Evolutionary conservation across 2,113 vertebrate genomes (phyloP).

Genomic region (Prietella phreatophila): DNA sequence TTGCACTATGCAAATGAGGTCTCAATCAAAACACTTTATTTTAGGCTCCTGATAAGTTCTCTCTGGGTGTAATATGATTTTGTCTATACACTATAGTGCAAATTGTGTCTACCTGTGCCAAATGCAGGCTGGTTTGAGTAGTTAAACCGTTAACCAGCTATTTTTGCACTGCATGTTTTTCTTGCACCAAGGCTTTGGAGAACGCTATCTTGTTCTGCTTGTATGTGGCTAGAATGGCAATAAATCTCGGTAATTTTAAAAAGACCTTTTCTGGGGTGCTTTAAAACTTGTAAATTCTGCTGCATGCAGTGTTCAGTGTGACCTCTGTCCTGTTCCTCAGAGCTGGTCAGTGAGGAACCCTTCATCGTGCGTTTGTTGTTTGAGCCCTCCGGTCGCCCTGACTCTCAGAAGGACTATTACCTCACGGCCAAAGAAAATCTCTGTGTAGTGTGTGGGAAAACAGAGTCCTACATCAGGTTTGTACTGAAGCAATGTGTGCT

Average conservation of each 20-base stretch:
- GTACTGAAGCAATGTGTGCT: constrained; percentile 35
- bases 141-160: background rate
- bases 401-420: constrained; percentile 93
- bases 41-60: background rate
- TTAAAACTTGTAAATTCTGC: background rate
- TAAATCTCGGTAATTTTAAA: background rate
- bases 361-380: constrained; percentile 91
- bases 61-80: background rate
- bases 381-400: constrained; percentile 92
- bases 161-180: background rate
- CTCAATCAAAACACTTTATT: background rate
- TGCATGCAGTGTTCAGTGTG: background rate
- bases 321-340: constrained; percentile 61
- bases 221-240: background rate
- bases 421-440: constrained; percentile 93
- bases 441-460: constrained; percentile 94
- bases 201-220: background rate
- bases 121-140: background rate
- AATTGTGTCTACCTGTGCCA: background rate
- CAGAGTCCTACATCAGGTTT: constrained; percentile 93
- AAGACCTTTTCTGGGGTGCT: background rate
- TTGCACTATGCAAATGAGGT: background rate
- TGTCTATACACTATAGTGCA: background rate
- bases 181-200: background rate
- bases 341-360: constrained; percentile 86